A percentile compares a stretch with the other conserved stretches of the same genome.
Evolutionary conservation across 30 jellyfish, hydroid and myxozoan genomes (phyloP).

Genomic region (Catostylus mosaicus): DNA sequence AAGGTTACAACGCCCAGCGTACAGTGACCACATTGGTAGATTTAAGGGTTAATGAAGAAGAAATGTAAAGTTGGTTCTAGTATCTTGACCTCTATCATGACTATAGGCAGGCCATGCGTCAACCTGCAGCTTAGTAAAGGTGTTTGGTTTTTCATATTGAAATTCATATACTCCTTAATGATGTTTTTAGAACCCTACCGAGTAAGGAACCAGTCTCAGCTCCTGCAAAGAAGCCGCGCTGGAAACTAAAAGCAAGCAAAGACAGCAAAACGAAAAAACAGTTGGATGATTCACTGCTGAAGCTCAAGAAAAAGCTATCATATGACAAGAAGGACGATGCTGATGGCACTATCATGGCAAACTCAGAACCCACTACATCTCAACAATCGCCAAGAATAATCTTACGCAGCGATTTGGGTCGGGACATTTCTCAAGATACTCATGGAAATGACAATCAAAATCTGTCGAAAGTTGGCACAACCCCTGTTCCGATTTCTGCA

Average conservation of each 20-base stretch:
- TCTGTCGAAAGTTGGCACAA: not conserved
- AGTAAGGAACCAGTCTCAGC: conserved; percentile 34
- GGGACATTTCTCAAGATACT: not conserved
- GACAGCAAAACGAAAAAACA: conserved; percentile 43
- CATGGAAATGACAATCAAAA: not conserved
- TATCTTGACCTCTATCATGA: too few species aligned
- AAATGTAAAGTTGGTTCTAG: too few species aligned
- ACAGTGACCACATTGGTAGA: too few species aligned
- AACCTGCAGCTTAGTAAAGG: too few species aligned
- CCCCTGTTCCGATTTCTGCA: conserved; percentile 14
- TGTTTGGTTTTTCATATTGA: too few species aligned
- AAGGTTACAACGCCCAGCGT: too few species aligned
- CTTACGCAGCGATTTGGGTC: conserved; percentile 1
- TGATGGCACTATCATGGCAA: not conserved
- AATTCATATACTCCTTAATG: too few species aligned
- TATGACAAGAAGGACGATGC: conserved; percentile 38
- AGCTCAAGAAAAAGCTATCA: conserved; percentile 38
- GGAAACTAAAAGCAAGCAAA: conserved; percentile 51
- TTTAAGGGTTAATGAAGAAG: too few species aligned
- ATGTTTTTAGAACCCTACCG: conserved; percentile 24
- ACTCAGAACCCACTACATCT: conserved; percentile 13
- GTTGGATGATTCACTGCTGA: conserved; percentile 12
- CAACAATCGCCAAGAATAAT: conserved; percentile 24
- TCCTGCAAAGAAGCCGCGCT: conserved; percentile 50
- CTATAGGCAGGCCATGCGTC: too few species aligned